Percentiles rank a stretch among this genome's conserved stretches.
phyloP scores from a whole-genome alignment of 53 echinoderm and acorn worm species.

The Crossaster papposus region DNA sequence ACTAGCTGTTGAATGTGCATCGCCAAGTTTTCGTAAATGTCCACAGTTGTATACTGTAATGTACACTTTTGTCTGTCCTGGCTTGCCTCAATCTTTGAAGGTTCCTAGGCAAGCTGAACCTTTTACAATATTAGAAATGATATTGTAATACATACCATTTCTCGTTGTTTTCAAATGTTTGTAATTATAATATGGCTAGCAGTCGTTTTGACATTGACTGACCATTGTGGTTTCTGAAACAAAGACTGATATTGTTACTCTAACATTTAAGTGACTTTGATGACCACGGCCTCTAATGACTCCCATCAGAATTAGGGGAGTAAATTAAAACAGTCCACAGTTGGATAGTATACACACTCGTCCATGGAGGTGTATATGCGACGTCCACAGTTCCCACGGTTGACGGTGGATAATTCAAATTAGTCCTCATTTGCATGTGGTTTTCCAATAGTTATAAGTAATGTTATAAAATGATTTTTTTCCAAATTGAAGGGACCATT shows the following conservation, averaged over 20 bases:
- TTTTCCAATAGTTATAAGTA: neutral
- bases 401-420: too few species aligned
- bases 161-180: neutral
- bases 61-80: too few species aligned
- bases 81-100: neutral
- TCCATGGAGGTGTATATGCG: neutral
- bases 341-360: neutral
- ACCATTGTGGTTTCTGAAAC: neutral
- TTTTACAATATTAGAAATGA: too few species aligned
- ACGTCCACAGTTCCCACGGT: neutral
- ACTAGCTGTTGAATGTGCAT: neutral
- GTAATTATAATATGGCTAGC: neutral
- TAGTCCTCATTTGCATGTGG: neutral
- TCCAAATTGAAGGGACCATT: neutral
- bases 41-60: neutral
- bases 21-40: too few species aligned
- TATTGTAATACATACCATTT: too few species aligned
- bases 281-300: neutral
- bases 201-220: neutral
- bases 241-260: neutral
- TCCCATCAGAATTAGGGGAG: neutral
- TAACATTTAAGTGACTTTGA: neutral
- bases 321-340: slow-evolving; percentile 7
- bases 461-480: slow-evolving; percentile 1
- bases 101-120: neutral